Evolutionary conservation across 2,888 invertebrate genomes (phyloP).

Genomic region (Julus scanicus): DNA sequence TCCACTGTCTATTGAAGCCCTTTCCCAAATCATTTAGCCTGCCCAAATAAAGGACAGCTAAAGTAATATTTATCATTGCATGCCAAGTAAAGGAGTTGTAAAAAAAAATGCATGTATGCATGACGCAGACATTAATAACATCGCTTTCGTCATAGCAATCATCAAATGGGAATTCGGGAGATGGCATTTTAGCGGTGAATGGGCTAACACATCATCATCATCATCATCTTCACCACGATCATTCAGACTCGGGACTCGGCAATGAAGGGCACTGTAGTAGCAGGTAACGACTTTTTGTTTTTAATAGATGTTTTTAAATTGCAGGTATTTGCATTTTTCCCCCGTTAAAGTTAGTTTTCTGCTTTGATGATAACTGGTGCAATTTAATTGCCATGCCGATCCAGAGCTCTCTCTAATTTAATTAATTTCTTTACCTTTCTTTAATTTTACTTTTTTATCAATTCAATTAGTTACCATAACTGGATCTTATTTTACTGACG

Average conservation of each 20-base stretch:
- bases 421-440: no score
- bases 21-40: no score
- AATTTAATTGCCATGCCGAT: no score
- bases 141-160: conserved; percentile 49
- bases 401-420: no score
- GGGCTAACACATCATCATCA: conserved; percentile 32
- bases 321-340: not conserved
- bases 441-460: no score
- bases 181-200: conserved; percentile 41
- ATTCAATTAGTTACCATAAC: no score
- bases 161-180: conserved; percentile 24
- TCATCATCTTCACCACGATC: conserved; percentile 48
- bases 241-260: conserved; percentile 55
- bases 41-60: not conserved
- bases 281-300: conserved; percentile 16
- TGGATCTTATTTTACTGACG: no score
- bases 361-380: not conserved
- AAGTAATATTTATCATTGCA: not conserved
- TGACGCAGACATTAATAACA: conserved; percentile 1
- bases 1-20: no score
- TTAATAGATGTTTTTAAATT: not conserved
- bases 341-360: not conserved
- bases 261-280: conserved; percentile 51
- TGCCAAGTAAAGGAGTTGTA: not conserved
- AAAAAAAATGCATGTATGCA: not conserved